Base-by-base conservation (phyloP, 1,140 invertebrate genomes). In the Drosophila obscura region DNA sequence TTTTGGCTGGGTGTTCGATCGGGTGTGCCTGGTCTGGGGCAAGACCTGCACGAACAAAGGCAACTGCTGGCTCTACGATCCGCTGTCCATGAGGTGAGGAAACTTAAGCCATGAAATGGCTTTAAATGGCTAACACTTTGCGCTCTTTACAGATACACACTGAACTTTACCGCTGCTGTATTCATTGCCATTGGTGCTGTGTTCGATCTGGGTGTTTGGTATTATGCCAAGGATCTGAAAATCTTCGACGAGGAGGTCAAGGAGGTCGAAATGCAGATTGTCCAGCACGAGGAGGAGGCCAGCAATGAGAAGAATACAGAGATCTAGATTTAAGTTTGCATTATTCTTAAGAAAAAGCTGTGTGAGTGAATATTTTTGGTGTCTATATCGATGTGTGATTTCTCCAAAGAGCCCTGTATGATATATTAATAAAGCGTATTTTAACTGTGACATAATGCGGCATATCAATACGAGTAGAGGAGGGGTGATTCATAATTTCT, bases 21-120 rank as follows among this genome's bases (percentile, higher is more conserved):
- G 92, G 44, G 94, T 94, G 13, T 96, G 95, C 76, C 77, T 95
- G 2, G 94, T 96, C 11, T 96, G 95, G 95, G 95, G 95, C 13
- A 95, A 95, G 84, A 96, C 95, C 8, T 96, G 95, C 78, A 92
- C 93, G 5, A 94, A 94, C 52, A 95, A 93, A 44, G 95, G 95
- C 56, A 96, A 96, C 80, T 96, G 95, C 85, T 96, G 95, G 95
- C 90, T 95, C 1, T 96, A 95, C 75, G 94, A 95, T 88, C 94
- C 94, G 6, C 93, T 94, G 72, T 93, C 92, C 19, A 90, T 96
- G 73, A 93, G 95, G 94, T 95, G 77, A 90, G 92, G 92, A 8
- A 31, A 19, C 7, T 5, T 7, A 24, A 49, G 2, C 2, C 45
- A 1, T 7, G 2, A 24, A 26, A 52, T 11, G n/a, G 9, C 2